Evolutionary conservation across 2,797 vertebrate genomes (phyloP).

Genomic region (Clamator glandarius): DNA sequence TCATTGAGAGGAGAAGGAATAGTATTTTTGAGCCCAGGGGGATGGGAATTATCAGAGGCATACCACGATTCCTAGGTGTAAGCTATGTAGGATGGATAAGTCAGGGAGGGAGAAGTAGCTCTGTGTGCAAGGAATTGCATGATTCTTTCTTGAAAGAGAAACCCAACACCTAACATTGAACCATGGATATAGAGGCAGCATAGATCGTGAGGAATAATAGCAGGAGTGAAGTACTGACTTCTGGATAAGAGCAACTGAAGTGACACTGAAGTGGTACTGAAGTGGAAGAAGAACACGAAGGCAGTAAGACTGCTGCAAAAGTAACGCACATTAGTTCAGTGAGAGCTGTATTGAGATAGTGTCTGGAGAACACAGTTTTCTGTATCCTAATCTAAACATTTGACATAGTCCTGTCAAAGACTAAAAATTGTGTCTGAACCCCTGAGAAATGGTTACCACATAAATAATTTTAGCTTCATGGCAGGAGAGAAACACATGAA

Average conservation of each 20-base stretch:
- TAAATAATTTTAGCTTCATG: conserved; percentile 47
- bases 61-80: not conserved
- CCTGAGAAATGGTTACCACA: conserved; percentile 35
- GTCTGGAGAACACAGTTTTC: not conserved
- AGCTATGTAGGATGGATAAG: not conserved
- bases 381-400: conserved; percentile 29
- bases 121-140: not conserved
- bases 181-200: not conserved
- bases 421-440: conserved; percentile 26
- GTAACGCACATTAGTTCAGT: not conserved
- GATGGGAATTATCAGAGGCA: not conserved
- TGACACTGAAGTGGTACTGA: not conserved
- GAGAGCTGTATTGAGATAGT: not conserved
- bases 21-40: not conserved
- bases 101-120: not conserved
- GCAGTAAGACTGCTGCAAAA: not conserved
- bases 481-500: conserved; percentile 55
- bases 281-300: not conserved
- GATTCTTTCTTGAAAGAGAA: not conserved
- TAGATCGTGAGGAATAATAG: not conserved
- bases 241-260: not conserved
- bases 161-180: not conserved
- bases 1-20: not conserved
- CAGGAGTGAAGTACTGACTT: not conserved
- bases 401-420: conserved; percentile 17